Conservation (phyloP, 2,888 invertebrate species). For the Acronicta leporina region DNA sequence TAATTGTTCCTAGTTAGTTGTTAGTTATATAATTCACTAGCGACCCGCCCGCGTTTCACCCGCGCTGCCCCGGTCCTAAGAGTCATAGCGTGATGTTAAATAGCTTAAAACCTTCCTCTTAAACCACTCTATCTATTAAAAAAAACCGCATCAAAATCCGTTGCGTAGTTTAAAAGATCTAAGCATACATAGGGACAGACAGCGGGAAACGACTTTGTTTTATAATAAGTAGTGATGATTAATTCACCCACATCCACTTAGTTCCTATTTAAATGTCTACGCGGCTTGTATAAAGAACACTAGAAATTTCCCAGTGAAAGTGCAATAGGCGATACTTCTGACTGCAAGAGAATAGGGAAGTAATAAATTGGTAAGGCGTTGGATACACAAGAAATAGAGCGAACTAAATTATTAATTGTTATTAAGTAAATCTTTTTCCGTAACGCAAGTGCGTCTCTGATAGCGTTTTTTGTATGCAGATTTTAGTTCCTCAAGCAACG, state of each 20-base stretch:
- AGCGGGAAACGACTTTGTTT: no score
- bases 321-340: conserved; percentile 32
- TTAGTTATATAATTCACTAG: conserved; percentile 45
- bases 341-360: conserved; percentile 51
- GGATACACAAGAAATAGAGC: conserved; percentile 28
- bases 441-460: conserved; percentile 11
- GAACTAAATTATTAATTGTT: conserved; percentile 29
- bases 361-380: conserved; percentile 47
- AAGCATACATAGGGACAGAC: no score
- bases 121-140: no score
- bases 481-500: no score
- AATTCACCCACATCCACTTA: conserved; percentile 37
- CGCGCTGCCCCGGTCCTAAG: no score
- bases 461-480: conserved; percentile 1
- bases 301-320: conserved; percentile 57
- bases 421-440: conserved; percentile 34
- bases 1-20: conserved; percentile 18
- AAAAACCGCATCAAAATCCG: no score
- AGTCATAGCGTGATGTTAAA: no score
- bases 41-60: no score
- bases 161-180: no score
- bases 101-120: no score
- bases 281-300: conserved; percentile 49
- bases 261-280: conserved; percentile 47
- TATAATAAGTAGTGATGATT: no score